Percentiles rank a stretch among this genome's conserved stretches.
phyloP scores from a whole-genome alignment of 2,113 vertebrate species.

The Isichthys henryi region DNA sequence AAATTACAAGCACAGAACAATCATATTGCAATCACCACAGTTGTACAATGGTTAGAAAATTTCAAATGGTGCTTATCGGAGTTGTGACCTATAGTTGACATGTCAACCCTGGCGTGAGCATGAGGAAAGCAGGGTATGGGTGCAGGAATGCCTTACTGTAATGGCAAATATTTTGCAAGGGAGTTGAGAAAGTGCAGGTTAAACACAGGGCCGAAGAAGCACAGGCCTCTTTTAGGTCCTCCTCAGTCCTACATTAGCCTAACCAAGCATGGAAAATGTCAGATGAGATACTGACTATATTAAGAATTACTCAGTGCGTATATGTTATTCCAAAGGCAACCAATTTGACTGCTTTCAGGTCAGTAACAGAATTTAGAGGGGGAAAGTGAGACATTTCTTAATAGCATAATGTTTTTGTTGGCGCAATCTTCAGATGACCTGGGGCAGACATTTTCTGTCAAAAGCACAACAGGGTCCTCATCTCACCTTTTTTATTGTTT shows the following conservation, averaged over 20 bases:
- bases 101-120: background rate
- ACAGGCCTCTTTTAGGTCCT: background rate
- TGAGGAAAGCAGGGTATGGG: slow-evolving; percentile 11
- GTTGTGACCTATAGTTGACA: background rate
- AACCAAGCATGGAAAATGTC: slow-evolving; percentile 2
- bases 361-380: background rate
- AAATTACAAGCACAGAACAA: too few species aligned
- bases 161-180: slow-evolving; percentile 13
- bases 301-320: background rate
- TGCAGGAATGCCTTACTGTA: slow-evolving; percentile 11
- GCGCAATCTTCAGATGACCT: background rate
- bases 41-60: background rate
- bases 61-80: background rate
- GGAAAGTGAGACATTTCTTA: background rate
- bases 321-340: background rate
- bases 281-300: background rate
- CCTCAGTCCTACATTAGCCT: background rate
- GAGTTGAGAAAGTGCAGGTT: slow-evolving; percentile 16
- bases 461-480: background rate
- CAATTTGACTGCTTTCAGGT: background rate
- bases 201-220: slow-evolving; percentile 7
- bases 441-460: background rate
- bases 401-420: background rate
- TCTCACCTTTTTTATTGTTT: background rate
- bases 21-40: background rate